phyloP scores from a whole-genome alignment of 2,797 vertebrate species.

The Platalea minor region DNA sequence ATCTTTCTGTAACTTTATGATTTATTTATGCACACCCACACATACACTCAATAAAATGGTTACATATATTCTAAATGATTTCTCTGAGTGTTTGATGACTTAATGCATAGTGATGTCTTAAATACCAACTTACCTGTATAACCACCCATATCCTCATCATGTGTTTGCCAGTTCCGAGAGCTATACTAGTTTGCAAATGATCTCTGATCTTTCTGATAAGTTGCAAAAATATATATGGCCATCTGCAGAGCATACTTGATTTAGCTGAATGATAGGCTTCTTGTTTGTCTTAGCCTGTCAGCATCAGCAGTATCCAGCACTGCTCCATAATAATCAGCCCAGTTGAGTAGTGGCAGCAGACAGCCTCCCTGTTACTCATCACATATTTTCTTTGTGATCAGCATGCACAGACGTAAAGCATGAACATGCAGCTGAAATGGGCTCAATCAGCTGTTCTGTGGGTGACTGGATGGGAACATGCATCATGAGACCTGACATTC shows the following conservation, averaged over 20 bases:
- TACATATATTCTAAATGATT: neutral
- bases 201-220: neutral
- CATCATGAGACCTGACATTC: neutral
- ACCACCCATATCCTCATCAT: neutral
- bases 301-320: neutral
- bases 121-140: neutral
- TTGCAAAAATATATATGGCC: neutral
- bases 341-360: neutral
- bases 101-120: neutral
- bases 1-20: neutral
- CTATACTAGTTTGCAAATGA: neutral
- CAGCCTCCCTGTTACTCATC: neutral
- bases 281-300: neutral
- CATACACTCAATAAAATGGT: neutral
- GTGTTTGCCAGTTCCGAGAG: neutral
- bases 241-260: neutral
- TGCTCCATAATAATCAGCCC: neutral
- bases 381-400: neutral
- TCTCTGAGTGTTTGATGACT: neutral
- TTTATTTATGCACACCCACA: conserved; percentile 42
- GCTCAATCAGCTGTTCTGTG: accelerated
- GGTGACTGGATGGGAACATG: neutral
- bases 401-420: neutral
- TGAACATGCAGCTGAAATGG: neutral
- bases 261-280: neutral